These are phyloP conservation scores for Aspidiotus destructor DNA, from an alignment of 2,888 invertebrate genomes.

Conservation along the genomic window DNA sequence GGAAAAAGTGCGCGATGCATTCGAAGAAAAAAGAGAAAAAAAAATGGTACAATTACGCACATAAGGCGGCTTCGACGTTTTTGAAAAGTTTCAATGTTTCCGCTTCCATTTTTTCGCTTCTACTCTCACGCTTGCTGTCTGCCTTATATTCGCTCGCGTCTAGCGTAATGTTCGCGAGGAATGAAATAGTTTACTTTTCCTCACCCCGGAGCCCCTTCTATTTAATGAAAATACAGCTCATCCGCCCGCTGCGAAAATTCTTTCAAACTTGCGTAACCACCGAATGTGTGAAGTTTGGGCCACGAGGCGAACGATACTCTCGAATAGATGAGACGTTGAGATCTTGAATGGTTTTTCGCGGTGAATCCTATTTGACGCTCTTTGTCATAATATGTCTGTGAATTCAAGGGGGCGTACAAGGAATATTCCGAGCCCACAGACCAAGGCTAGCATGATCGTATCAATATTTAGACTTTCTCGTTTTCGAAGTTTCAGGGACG, in stretches of 20 bases:
- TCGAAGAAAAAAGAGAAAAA: neutral
- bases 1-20: neutral
- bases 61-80: conserved; percentile 1
- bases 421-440: too few species aligned
- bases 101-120: neutral
- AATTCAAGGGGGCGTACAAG: too few species aligned
- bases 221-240: neutral
- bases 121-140: neutral
- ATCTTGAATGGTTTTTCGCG: neutral
- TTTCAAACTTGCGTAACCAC: neutral
- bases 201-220: neutral
- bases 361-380: neutral
- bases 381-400: too few species aligned
- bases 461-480: too few species aligned
- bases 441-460: too few species aligned
- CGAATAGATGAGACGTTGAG: neutral
- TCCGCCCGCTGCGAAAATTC: neutral
- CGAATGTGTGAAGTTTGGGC: conserved; percentile 2
- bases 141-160: neutral
- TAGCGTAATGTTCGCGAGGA: neutral
- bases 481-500: too few species aligned
- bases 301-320: neutral
- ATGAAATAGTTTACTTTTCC: neutral
- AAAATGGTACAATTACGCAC: neutral
- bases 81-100: neutral